phyloP scores from a whole-genome alignment of 2,113 vertebrate genomes.

The Sitta europaea region DNA sequence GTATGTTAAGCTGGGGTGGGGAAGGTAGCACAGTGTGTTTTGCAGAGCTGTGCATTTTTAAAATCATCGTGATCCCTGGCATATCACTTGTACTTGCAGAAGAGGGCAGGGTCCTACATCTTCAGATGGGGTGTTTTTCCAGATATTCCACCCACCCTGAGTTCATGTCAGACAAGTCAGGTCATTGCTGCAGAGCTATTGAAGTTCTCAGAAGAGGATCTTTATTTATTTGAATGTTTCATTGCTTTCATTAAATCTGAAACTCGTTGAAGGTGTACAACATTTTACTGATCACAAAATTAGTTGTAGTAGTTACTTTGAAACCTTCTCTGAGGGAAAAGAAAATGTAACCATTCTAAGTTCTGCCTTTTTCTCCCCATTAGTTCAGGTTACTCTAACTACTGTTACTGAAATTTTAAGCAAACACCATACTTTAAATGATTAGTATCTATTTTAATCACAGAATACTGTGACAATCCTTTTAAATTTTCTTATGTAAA shows the following conservation, averaged over 20 bases:
- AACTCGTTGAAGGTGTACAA: background rate
- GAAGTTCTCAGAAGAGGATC: background rate
- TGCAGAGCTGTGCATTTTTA: slow-evolving; percentile 47
- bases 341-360: background rate
- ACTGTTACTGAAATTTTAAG: background rate
- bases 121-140: background rate
- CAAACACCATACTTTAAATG: background rate
- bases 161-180: background rate
- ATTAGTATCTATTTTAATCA: background rate
- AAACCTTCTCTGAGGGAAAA: background rate
- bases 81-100: background rate
- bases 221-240: background rate
- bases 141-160: background rate
- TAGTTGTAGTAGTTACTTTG: no score
- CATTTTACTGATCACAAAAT: background rate
- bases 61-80: background rate
- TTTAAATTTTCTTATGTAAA: background rate
- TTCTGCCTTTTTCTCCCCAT: background rate
- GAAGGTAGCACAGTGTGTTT: slow-evolving; percentile 6
- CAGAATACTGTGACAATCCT: background rate
- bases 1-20: slow-evolving; percentile 55
- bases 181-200: background rate
- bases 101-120: background rate
- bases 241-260: background rate
- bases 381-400: background rate